Percentiles rank a stretch among this genome's conserved stretches.
These are phyloP conservation scores for Eubucco bourcierii DNA, from an alignment of 2,113 vertebrate genomes.

Conservation along the genomic window DNA sequence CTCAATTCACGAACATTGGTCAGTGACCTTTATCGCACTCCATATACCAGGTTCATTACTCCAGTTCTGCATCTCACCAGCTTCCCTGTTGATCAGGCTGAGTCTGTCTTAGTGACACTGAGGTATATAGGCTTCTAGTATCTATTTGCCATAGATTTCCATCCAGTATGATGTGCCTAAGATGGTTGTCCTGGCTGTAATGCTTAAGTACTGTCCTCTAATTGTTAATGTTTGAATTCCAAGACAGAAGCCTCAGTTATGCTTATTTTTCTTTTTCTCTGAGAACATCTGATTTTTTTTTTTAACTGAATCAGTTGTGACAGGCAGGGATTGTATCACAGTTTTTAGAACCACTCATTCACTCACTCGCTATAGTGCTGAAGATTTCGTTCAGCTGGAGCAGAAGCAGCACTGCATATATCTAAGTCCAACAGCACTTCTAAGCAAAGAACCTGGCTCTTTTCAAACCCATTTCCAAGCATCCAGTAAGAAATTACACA, in stretches of 20 bases:
- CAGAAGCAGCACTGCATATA: background rate
- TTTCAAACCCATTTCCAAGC: background rate
- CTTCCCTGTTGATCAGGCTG: background rate
- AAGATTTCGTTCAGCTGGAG: background rate
- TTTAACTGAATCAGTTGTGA: conserved; percentile 39
- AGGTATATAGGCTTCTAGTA: background rate
- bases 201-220: background rate
- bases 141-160: conserved; percentile 9
- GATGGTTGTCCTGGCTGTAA: background rate
- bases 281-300: conserved; percentile 8
- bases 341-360: background rate
- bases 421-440: background rate
- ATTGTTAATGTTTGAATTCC: conserved; percentile 1
- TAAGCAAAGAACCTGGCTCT: background rate
- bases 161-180: background rate
- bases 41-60: background rate
- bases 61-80: background rate
- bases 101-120: fast-evolving
- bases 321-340: conserved; percentile 21
- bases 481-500: background rate
- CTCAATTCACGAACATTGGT: background rate
- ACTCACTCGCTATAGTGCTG: fast-evolving
- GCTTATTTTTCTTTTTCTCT: background rate
- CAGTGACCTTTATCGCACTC: background rate
- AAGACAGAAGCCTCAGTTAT: background rate